These are phyloP conservation scores for Sceliomorpha sp. DNA, from an alignment of 2,888 invertebrate species.

Conservation along the genomic window DNA sequence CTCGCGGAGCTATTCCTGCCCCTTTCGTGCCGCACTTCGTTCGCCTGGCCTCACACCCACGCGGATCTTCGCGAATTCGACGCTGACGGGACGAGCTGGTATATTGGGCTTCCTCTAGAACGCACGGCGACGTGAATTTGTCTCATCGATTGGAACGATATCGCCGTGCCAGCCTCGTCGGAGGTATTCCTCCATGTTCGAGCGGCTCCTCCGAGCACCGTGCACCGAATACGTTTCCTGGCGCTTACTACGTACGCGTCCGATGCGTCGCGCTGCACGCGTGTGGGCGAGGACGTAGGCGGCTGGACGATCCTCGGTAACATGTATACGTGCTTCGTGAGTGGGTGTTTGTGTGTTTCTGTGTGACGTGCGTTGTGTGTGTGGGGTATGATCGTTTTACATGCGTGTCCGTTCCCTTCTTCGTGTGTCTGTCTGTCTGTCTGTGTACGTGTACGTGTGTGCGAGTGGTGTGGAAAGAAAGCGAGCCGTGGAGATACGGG, in stretches of 20 bases:
- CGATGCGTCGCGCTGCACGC: slow-evolving; percentile 1
- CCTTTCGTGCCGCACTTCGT: not conserved
- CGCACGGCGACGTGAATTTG: not conserved
- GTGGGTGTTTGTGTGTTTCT: not conserved
- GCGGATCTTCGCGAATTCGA: too few species aligned
- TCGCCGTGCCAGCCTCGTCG: not conserved
- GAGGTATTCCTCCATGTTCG: slow-evolving; percentile 2
- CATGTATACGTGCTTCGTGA: not conserved
- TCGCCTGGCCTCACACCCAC: too few species aligned
- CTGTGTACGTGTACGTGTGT: not conserved
- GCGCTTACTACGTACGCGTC: not conserved
- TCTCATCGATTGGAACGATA: slow-evolving; percentile 1
- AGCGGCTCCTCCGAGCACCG: not conserved
- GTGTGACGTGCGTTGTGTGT: too few species aligned
- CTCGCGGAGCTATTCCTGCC: not conserved
- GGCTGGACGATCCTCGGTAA: slow-evolving; percentile 1
- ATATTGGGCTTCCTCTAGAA: not conserved
- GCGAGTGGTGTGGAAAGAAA: too few species aligned
- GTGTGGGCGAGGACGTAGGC: not conserved
- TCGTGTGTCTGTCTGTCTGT: not conserved
- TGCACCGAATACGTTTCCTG: not conserved
- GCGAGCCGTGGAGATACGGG: slow-evolving; percentile 20
- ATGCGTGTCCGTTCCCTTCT: too few species aligned
- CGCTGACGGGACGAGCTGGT: too few species aligned
- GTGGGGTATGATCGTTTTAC: too few species aligned